Conservation (phyloP, 2,797 vertebrate species). For the Pelodytes ibericus region DNA sequence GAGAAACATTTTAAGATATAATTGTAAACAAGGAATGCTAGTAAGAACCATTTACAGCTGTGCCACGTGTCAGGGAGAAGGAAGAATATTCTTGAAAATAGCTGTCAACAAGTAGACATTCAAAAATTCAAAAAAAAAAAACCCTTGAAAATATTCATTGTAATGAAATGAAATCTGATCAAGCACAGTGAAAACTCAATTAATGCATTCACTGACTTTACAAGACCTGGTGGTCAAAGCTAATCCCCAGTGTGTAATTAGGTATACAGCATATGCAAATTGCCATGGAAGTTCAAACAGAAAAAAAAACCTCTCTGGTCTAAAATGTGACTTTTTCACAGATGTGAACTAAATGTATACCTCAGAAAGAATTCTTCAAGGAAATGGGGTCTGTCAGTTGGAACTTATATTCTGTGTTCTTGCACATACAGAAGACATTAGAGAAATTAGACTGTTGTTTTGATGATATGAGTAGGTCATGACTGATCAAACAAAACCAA, state of each 20-base stretch:
- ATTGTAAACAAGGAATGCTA: constrained; percentile 3
- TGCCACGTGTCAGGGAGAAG: not conserved
- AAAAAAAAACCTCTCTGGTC: constrained; percentile 22
- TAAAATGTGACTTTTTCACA: constrained; percentile 44
- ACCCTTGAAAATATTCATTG: constrained; percentile 34
- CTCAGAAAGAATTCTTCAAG: constrained; percentile 45
- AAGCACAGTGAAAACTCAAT: constrained; percentile 74
- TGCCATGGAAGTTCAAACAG: constrained; percentile 45
- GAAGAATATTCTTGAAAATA: constrained; percentile 33
- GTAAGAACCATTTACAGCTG: constrained; percentile 35
- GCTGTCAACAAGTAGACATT: constrained; percentile 42
- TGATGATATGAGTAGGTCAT: constrained; percentile 49
- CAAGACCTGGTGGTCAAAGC: constrained; percentile 68
- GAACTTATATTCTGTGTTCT: constrained; percentile 52
- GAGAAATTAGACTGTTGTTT: constrained; percentile 53
- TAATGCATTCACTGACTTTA: constrained; percentile 70
- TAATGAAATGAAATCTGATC: constrained; percentile 57
- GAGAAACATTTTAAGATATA: not conserved
- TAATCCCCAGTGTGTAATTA: constrained; percentile 55
- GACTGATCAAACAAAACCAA: constrained; percentile 54
- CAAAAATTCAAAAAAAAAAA: constrained; percentile 8
- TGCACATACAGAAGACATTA: constrained; percentile 48
- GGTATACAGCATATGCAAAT: constrained; percentile 48
- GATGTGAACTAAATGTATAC: constrained; percentile 55
- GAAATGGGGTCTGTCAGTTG: constrained; percentile 55